Conservation (phyloP, 2,797 vertebrate species). For the Sebastiscus tertius region DNA sequence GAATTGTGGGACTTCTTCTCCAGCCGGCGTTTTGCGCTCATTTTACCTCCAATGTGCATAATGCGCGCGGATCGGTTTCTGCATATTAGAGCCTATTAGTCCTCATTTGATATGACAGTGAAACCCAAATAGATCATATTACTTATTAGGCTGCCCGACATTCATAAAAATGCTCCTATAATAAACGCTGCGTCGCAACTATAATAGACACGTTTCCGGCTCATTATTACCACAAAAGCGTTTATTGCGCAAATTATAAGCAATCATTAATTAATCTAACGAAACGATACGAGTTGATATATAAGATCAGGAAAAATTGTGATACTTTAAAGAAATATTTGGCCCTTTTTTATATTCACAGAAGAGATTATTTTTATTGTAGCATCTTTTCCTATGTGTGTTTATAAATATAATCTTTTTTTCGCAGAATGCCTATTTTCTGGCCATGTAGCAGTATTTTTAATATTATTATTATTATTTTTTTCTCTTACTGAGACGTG, state of each 20-base stretch:
- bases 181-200: slow-evolving; percentile 51
- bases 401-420: slow-evolving; percentile 38
- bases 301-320: not conserved
- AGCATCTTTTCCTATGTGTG: slow-evolving; percentile 7
- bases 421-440: slow-evolving; percentile 45
- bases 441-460: slow-evolving; percentile 64
- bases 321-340: slow-evolving; percentile 20
- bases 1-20: slow-evolving; percentile 40
- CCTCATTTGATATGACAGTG: slow-evolving; percentile 48
- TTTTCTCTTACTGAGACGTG: slow-evolving; percentile 73
- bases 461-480: slow-evolving; percentile 47
- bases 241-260: slow-evolving; percentile 16
- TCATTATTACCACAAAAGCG: slow-evolving; percentile 9
- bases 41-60: slow-evolving; percentile 19
- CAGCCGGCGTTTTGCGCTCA: slow-evolving; percentile 31
- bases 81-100: slow-evolving; percentile 42
- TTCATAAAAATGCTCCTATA: slow-evolving; percentile 55
- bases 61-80: slow-evolving; percentile 35
- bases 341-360: slow-evolving; percentile 30
- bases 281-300: slow-evolving; percentile 26
- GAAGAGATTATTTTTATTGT: slow-evolving; percentile 2
- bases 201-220: slow-evolving; percentile 10
- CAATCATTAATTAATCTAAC: slow-evolving; percentile 38
- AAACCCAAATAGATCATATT: slow-evolving; percentile 62
- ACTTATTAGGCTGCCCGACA: slow-evolving; percentile 58